These are phyloP conservation scores for Rosalia funebris DNA, from an alignment of 2,888 invertebrate species.

Conservation along the genomic window DNA sequence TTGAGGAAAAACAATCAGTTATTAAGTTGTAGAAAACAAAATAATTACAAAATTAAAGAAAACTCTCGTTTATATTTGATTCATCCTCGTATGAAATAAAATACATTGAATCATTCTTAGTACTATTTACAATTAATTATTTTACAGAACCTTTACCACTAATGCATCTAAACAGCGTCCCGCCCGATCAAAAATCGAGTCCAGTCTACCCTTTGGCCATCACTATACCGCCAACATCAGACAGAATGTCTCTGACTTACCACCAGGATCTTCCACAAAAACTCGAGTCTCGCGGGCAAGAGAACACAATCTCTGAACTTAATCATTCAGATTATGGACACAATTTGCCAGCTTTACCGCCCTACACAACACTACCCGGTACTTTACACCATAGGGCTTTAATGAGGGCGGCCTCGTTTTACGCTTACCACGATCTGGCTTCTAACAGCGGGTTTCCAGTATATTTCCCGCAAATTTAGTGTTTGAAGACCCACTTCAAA, in stretches of 20 bases:
- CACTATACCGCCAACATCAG: slow-evolving; percentile 33
- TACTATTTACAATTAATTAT: no score
- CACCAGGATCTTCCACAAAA: slow-evolving; percentile 30
- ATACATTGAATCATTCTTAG: no score
- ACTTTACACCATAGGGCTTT: slow-evolving; percentile 56
- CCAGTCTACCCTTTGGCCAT: slow-evolving; percentile 32
- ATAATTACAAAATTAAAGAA: no score
- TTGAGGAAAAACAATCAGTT: no score
- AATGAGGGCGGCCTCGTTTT: slow-evolving; percentile 57
- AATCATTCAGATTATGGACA: slow-evolving; percentile 28
- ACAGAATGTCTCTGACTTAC: slow-evolving; percentile 35
- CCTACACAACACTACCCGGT: slow-evolving; percentile 56
- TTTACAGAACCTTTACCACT: slow-evolving; percentile 38
- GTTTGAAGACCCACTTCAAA: neutral
- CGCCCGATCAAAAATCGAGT: slow-evolving; percentile 32
- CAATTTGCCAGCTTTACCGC: slow-evolving; percentile 49
- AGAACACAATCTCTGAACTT: slow-evolving; percentile 21
- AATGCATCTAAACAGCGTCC: slow-evolving; percentile 19
- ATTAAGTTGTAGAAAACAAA: no score
- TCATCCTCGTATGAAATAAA: no score
- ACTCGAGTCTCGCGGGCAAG: slow-evolving; percentile 21
- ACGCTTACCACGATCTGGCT: slow-evolving; percentile 55
- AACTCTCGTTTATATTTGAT: no score
- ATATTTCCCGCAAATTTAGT: slow-evolving; percentile 52
- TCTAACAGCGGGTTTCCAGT: slow-evolving; percentile 49